Percentiles rank a stretch among this genome's conserved stretches.
These are phyloP conservation scores for Cossypha dichroa DNA, from an alignment of 2,797 vertebrate species.

Conservation along the genomic window DNA sequence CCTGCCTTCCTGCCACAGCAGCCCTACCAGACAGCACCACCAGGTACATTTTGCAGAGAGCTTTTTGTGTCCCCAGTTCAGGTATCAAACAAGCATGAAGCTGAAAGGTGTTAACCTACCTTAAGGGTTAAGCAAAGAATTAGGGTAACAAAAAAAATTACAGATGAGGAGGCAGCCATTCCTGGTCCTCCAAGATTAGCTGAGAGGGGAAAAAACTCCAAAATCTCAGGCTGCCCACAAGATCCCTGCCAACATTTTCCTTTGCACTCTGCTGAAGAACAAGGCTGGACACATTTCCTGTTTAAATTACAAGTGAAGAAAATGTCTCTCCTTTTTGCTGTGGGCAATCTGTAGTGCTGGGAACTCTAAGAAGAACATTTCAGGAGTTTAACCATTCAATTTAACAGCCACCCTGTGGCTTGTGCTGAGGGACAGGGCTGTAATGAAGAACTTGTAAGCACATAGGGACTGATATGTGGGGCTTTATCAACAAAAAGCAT, in stretches of 20 bases:
- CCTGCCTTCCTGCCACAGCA: not conserved
- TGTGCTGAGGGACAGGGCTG: not conserved
- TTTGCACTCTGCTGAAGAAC: not conserved
- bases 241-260: not conserved
- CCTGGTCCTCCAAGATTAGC: not conserved
- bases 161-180: not conserved
- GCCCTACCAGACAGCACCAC: not conserved
- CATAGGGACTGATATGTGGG: not conserved
- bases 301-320: not conserved
- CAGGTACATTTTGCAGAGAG: not conserved
- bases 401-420: not conserved
- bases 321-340: not conserved
- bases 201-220: fast-evolving
- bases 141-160: not conserved
- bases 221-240: not conserved
- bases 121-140: not conserved
- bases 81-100: not conserved
- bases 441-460: not conserved
- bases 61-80: not conserved
- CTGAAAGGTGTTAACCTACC: not conserved
- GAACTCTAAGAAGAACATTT: not conserved
- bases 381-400: not conserved
- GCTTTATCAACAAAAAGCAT: not conserved
- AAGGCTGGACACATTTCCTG: not conserved
- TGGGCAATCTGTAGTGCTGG: not conserved